These are phyloP conservation scores for Rhogogaster chlorosoma DNA, from an alignment of 2,888 invertebrate species.

Conservation along the genomic window DNA sequence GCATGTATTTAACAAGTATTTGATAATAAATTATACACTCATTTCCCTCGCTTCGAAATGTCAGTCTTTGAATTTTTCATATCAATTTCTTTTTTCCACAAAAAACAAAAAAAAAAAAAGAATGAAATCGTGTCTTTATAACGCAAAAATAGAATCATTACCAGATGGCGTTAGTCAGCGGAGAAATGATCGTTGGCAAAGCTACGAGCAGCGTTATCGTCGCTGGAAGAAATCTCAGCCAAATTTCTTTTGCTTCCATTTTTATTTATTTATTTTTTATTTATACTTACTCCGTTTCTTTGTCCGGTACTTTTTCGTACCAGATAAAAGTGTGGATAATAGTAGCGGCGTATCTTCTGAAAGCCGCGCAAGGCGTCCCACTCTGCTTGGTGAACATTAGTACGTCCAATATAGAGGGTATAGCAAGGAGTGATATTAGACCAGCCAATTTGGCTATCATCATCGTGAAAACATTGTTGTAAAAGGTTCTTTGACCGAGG, in stretches of 20 bases:
- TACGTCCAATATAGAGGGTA: slow-evolving; percentile 87
- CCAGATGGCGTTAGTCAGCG: slow-evolving; percentile 24
- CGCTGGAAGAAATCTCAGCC: not conserved
- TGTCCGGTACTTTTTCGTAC: slow-evolving; percentile 84
- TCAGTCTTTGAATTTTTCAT: not conserved
- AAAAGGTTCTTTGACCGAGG: slow-evolving; percentile 86
- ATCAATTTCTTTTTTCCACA: not conserved
- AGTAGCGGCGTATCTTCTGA: slow-evolving; percentile 89
- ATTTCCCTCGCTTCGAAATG: not conserved
- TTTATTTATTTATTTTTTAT: not conserved
- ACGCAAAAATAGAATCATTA: not conserved
- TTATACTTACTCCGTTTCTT: slow-evolving; percentile 67
- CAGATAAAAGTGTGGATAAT: slow-evolving; percentile 88
- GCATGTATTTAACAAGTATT: no score
- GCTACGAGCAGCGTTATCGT: not conserved
- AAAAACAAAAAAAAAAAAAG: no score
- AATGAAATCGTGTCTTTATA: not conserved
- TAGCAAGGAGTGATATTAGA: slow-evolving; percentile 86
- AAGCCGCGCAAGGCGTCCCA: slow-evolving; percentile 83
- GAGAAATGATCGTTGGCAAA: slow-evolving; percentile 1
- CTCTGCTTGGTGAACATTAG: slow-evolving; percentile 87
- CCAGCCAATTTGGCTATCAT: slow-evolving; percentile 88
- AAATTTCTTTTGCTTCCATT: not conserved
- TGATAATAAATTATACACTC: not conserved
- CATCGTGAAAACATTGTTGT: slow-evolving; percentile 85